A percentile compares a stretch with the other conserved stretches of the same genome.
Conservation (phyloP, 2,888 invertebrate genomes). For the Aleiodes testaceus region DNA sequence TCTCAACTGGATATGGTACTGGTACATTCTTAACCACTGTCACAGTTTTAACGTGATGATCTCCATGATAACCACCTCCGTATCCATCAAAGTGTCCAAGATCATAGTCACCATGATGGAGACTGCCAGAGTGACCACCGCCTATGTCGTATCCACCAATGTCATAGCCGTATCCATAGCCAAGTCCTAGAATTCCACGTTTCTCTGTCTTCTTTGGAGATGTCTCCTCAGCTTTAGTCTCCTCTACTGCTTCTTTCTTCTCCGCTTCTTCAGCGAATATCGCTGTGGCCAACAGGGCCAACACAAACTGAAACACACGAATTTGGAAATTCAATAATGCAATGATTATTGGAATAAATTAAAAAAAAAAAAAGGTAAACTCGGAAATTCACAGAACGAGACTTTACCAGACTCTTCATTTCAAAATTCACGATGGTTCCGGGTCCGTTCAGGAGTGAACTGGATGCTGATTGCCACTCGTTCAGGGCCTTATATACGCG, state of each 20-base stretch:
- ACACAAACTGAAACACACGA: slow-evolving; percentile 78
- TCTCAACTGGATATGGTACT: slow-evolving; percentile 66
- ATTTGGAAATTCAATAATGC: slow-evolving; percentile 22
- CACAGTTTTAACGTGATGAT: slow-evolving; percentile 78
- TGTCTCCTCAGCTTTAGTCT: slow-evolving; percentile 63
- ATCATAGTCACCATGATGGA: slow-evolving; percentile 69
- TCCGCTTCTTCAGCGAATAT: slow-evolving; percentile 79
- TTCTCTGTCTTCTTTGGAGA: slow-evolving; percentile 82
- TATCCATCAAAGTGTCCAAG: slow-evolving; percentile 63
- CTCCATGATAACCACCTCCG: slow-evolving; percentile 75
- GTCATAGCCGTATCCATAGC: slow-evolving; percentile 88
- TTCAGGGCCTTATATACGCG: slow-evolving; percentile 77
- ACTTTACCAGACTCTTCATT: slow-evolving; percentile 72
- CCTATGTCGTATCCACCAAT: slow-evolving; percentile 84
- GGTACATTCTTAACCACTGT: slow-evolving; percentile 80
- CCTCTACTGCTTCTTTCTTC: slow-evolving; percentile 68
- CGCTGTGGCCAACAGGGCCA: slow-evolving; percentile 82
- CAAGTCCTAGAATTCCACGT: slow-evolving; percentile 85
- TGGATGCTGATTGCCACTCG: slow-evolving; percentile 75
- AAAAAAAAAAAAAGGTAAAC: not conserved
- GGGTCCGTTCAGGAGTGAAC: slow-evolving; percentile 76
- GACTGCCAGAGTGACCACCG: slow-evolving; percentile 70
- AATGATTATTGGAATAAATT: not conserved
- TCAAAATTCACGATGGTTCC: slow-evolving; percentile 70
- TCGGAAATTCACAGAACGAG: slow-evolving; percentile 11